These are phyloP conservation scores for Chrysochloris asiatica DNA, from an alignment of 2,113 vertebrate species.

Conservation along the genomic window DNA sequence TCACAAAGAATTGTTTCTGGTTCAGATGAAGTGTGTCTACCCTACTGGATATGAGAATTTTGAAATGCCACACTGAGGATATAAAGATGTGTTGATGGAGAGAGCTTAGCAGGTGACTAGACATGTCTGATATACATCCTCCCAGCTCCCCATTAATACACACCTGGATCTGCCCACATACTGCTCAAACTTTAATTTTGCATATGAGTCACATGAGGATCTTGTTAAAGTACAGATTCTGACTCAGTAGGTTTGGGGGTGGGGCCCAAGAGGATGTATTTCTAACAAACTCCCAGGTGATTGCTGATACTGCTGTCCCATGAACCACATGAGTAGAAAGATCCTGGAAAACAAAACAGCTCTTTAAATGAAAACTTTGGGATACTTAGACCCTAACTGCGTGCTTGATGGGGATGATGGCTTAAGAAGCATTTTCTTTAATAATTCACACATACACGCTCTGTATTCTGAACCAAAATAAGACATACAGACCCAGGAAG, in stretches of 20 bases:
- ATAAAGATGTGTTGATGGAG: not conserved
- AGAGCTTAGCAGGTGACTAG: not conserved
- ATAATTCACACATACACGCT: not conserved
- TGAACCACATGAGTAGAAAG: not conserved
- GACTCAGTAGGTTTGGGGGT: not conserved
- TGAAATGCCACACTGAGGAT: not conserved
- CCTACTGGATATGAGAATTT: not conserved
- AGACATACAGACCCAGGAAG: not conserved
- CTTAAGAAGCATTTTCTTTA: not conserved
- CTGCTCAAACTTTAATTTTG: slow-evolving; percentile 12
- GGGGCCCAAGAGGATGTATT: not conserved
- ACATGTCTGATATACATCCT: too few relatives aligned
- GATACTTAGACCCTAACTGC: not conserved
- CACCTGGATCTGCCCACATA: not conserved
- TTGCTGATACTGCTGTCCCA: too few relatives aligned
- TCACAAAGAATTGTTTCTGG: not conserved
- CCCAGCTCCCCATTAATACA: not conserved
- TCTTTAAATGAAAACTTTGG: not conserved
- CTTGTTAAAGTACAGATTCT: not conserved
- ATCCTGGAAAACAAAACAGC: not conserved
- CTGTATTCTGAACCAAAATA: not conserved
- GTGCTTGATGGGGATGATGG: not conserved
- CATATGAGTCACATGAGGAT: not conserved
- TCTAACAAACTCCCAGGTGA: not conserved
- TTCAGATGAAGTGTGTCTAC: not conserved